phyloP scores from a whole-genome alignment of 2,888 invertebrate genomes.

The Tipula unca region DNA sequence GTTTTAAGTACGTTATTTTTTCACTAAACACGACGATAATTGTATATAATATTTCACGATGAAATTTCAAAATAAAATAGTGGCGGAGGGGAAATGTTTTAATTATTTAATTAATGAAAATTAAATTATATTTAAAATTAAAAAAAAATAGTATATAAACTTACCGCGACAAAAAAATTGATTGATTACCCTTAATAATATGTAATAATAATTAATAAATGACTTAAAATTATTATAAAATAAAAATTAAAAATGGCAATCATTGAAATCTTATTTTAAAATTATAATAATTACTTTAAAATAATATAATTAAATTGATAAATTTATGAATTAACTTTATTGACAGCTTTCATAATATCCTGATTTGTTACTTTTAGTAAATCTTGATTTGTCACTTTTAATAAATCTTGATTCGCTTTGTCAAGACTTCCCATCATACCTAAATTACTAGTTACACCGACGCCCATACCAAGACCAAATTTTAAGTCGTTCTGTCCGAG shows the following conservation, averaged over 20 bases:
- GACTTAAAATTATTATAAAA: neutral
- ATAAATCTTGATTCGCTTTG: conserved; percentile 41
- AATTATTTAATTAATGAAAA: neutral
- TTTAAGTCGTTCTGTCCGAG: conserved; percentile 43
- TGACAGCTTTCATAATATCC: conserved; percentile 41
- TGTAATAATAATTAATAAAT: neutral
- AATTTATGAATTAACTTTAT: conserved; percentile 44
- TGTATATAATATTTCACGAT: neutral
- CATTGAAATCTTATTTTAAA: conserved; percentile 15
- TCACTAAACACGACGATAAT: neutral
- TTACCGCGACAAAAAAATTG: neutral
- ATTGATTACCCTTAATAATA: neutral
- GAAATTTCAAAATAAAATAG: neutral
- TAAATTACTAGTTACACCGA: conserved; percentile 40
- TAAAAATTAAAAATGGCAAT: conserved; percentile 16
- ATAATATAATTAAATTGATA: conserved; percentile 15
- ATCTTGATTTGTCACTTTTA: conserved; percentile 38
- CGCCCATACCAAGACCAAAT: conserved; percentile 41
- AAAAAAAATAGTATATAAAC: neutral
- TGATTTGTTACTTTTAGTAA: conserved; percentile 38
- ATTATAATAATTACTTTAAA: conserved; percentile 17
- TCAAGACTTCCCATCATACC: conserved; percentile 44
- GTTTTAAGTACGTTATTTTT: neutral
- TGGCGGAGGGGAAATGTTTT: neutral
- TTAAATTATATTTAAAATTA: neutral